phyloP scores from a whole-genome alignment of 2,797 vertebrate genomes.

The Rachycentron canadum region DNA sequence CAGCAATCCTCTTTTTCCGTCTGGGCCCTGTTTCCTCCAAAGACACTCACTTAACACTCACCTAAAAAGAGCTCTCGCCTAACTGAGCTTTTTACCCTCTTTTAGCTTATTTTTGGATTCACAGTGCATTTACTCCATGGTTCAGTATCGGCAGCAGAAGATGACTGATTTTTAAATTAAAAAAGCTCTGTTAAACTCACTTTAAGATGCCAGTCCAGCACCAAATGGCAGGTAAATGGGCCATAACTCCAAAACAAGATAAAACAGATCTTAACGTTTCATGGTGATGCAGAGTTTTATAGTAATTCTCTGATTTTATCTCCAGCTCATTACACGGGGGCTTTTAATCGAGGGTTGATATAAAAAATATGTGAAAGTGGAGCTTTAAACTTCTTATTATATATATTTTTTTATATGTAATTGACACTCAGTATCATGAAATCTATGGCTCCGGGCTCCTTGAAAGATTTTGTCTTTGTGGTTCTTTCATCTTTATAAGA shows the following conservation, averaged over 20 bases:
- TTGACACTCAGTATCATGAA: not conserved
- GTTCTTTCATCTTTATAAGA: not conserved
- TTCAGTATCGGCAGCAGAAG: not conserved
- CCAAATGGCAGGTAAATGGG: too few relatives aligned
- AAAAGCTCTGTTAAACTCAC: not conserved
- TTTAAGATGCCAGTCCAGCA: too few relatives aligned
- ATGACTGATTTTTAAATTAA: not conserved
- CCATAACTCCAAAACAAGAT: not conserved
- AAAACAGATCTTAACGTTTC: not conserved
- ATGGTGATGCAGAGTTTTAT: not conserved
- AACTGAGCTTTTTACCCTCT: too few relatives aligned
- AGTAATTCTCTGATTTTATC: not conserved
- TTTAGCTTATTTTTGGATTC: too few relatives aligned
- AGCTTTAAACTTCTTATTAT: not conserved
- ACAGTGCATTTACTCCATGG: not conserved
- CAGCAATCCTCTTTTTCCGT: too few relatives aligned
- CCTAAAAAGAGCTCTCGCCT: too few relatives aligned
- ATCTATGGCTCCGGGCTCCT: not conserved
- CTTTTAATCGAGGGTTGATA: not conserved
- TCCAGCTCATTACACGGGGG: not conserved
- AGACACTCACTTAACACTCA: too few relatives aligned
- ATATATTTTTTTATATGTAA: not conserved
- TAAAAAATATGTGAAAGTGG: not conserved
- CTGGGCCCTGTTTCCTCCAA: too few relatives aligned
- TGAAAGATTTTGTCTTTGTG: not conserved